Conservation (phyloP, 1,140 invertebrate species). For the Penaeus vannamei region DNA sequence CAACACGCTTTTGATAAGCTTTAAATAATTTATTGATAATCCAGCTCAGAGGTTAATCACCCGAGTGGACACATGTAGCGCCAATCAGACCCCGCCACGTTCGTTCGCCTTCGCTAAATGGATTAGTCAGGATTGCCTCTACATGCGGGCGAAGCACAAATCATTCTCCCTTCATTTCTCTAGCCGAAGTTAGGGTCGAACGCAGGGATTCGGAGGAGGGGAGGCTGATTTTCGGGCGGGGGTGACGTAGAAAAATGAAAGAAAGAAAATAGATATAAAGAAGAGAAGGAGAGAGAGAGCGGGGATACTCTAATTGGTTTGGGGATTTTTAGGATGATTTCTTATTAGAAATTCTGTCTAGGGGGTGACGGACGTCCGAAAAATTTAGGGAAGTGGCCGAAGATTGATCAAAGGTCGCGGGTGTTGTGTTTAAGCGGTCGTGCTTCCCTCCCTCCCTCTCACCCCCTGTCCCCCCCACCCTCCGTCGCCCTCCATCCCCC, state of each 20-base stretch:
- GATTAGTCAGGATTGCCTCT: conserved; percentile 1
- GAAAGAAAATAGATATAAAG: too few species aligned
- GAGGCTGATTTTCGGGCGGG: too few species aligned
- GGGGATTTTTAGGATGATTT: background rate
- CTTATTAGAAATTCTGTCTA: background rate
- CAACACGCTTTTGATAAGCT: conserved; percentile 41
- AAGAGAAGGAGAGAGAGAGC: background rate
- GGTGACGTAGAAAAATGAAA: too few species aligned
- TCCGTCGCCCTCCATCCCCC: too few species aligned
- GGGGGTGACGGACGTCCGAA: background rate
- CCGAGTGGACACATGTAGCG: conserved; percentile 59
- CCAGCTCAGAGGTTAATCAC: conserved; percentile 42
- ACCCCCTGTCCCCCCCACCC: conserved; percentile 12
- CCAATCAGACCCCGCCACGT: conserved; percentile 40
- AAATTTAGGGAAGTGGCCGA: conserved; percentile 10
- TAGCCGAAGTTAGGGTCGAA: too few species aligned
- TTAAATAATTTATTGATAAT: conserved; percentile 66
- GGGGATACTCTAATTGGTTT: background rate
- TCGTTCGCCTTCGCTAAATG: conserved; percentile 37
- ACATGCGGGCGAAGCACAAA: too few species aligned
- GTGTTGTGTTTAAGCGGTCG: conserved; percentile 37
- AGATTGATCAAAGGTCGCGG: background rate
- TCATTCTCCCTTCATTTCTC: too few species aligned
- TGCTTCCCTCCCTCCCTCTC: conserved; percentile 15
- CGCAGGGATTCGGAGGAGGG: too few species aligned